A percentile compares a stretch with the other conserved stretches of the same genome.
Conservation (phyloP, 2,888 invertebrate species). For the Calameuta pallipes region DNA sequence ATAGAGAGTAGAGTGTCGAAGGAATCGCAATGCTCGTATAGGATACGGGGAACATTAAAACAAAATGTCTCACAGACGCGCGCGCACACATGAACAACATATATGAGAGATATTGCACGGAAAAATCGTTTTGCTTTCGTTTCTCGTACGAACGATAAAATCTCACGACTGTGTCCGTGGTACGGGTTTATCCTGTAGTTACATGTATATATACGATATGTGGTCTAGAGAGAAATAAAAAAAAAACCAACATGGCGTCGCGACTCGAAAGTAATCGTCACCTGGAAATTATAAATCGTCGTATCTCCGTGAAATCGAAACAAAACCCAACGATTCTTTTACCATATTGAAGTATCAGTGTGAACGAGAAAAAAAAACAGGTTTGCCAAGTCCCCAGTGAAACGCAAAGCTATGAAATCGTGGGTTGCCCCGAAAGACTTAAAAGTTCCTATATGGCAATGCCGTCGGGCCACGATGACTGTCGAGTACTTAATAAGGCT, state of each 20-base stretch:
- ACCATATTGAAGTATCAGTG: not conserved
- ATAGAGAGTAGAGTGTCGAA: not conserved
- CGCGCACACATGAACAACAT: not conserved
- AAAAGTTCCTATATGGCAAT: not conserved
- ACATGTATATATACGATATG: not conserved
- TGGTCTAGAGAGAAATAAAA: not conserved
- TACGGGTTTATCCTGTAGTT: not conserved
- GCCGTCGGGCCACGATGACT: not conserved
- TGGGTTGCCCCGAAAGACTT: not conserved
- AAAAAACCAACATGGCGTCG: not conserved
- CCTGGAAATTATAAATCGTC: not conserved
- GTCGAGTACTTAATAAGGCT: not conserved
- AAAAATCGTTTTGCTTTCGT: not conserved
- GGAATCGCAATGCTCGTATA: not conserved
- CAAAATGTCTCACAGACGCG: not conserved
- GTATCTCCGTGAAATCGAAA: not conserved
- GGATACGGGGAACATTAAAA: not conserved
- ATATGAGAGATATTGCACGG: not conserved
- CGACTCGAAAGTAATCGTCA: not conserved
- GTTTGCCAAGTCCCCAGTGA: not conserved
- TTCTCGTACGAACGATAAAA: not conserved
- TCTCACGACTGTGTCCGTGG: not conserved
- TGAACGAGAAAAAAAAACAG: not conserved
- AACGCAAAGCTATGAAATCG: not conserved
- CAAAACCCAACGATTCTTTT: not conserved